Evolutionary conservation across 2,113 vertebrate species (phyloP), one percentile per base, ranked within the genome.

Genomic region (Nannospalax galili): DNA sequence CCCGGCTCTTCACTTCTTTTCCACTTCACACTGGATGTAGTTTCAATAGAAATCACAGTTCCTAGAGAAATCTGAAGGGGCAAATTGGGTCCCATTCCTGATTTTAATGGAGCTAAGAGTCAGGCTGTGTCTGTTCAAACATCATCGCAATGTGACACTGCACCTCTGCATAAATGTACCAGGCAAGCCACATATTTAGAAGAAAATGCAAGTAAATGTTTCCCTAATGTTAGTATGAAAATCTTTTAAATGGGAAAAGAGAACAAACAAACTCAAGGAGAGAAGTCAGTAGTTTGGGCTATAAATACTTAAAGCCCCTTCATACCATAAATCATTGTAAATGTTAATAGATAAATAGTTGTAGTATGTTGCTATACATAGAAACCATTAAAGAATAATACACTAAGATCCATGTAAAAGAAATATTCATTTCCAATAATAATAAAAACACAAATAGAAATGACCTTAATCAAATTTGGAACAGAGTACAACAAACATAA

Each of bases 361-460:
- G 0, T 45, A 67, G 42, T 48, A n/a, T 58, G 75, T 56, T 78
- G 32, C 22, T 64, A 82, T 20, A 64, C 15, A 30, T 82, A 42
- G 48, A 40, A 56, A 40, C 40, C 40, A 64, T 14, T 10, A 48
- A 74, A 65, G 42, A 92, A 82, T 6, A 85, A 48, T 35, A 69
- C 2, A 32, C 26, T 70, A 79, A 87, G 10, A 42, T 26, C 20
- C 11, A 78, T 45, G 62, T 58, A 64, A 93, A 40, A 30, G 26
- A 40, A 87, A 73, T 87, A 3, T 78, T 81, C 30, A 70, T 62
- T 64, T 9, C 40, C 45, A 81, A 56, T 56, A 86, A 78, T 12
- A 81, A 87, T 35, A 88, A 84, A 84, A 94, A 48, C 65, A 24
- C 17, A 77, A 81, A 86, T 56, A 35, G 67, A 95, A 96, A 62